Base-by-base conservation (phyloP, 2,888 invertebrate species). In the Lampropteryx suffumata region DNA sequence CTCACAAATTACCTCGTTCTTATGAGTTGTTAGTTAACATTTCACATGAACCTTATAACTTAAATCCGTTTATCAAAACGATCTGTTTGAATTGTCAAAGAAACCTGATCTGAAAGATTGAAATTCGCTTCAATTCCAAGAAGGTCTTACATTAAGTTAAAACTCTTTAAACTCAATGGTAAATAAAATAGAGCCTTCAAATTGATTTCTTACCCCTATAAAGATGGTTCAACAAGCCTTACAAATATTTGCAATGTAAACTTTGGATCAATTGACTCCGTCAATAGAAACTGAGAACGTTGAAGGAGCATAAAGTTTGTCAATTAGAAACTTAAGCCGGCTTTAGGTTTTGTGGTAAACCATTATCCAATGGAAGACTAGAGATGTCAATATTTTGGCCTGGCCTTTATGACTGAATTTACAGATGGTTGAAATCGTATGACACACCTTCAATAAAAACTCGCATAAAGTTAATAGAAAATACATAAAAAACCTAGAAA, bases 201-300 rank as follows among this genome's bases (percentile, higher is more conserved):
- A 62, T 62, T 59, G 61, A 62, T 62, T 59, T 54, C 59, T 59
- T 53, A 57, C 50, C 53, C 56, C 53, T 48, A 50, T 55, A 59
- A 53, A 59, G 57, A 54, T 57, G 61, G 53, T 57, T 55, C 51
- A 59, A 57, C 56, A 57, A 42, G 55, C 55, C 57, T 52, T 57
- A 45, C 55, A 57, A 62, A 62, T 59, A 62, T 62, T 62, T 57
- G 51, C 53, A 43, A 53, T 47, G 55, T 55, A 59, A 61, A 61
- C 57, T 59, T 50, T 50, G 57, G 55, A 59, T 53, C 59, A 55
- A 61, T 61, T 58, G 58, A 46, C 58, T 55, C 41, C 45, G 57
- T 55, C 55, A 57, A 61, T 61, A 53, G 57, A 54, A 58, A 61
- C 56, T 56, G 55, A 57, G 48, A 51, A 54, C 55, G 37, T 49